Conservation (phyloP, 2,797 vertebrate genomes). For the Neosalanx taihuensis region DNA sequence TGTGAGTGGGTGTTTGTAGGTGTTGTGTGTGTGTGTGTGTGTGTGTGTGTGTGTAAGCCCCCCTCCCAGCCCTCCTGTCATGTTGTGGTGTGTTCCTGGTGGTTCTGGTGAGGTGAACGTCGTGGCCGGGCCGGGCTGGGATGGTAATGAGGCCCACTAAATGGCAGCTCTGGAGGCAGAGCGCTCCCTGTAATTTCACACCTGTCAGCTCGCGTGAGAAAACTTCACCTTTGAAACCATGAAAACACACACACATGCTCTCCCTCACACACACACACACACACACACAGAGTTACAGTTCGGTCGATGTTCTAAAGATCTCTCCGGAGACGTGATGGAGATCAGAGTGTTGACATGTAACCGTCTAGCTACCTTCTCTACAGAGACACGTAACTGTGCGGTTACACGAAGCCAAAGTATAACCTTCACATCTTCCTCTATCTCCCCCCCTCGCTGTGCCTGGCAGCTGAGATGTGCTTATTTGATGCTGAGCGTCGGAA, state of each 20-base stretch:
- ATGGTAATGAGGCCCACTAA: slow-evolving; percentile 74
- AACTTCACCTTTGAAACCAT: slow-evolving; percentile 74
- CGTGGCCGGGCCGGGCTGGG: too few species aligned
- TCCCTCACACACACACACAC: slow-evolving; percentile 26
- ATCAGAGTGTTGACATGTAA: not conserved
- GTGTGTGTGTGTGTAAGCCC: not conserved
- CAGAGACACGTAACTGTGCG: too few species aligned
- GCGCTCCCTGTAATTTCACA: slow-evolving; percentile 79
- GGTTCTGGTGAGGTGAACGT: slow-evolving; percentile 21
- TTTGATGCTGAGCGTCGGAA: too few species aligned
- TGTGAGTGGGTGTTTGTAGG: too few species aligned
- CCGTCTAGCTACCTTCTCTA: too few species aligned
- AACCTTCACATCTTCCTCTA: too few species aligned
- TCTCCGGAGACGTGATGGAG: slow-evolving; percentile 9
- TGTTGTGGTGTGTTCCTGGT: slow-evolving; percentile 43
- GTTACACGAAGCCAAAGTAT: too few species aligned
- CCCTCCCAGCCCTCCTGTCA: slow-evolving; percentile 38
- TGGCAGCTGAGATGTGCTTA: too few species aligned
- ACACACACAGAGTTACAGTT: not conserved
- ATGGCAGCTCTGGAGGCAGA: slow-evolving; percentile 66
- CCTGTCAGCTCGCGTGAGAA: slow-evolving; percentile 74
- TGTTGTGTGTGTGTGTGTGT: too few species aligned
- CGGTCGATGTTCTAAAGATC: not conserved
- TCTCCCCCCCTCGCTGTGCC: too few species aligned
- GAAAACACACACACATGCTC: too few species aligned